Evolutionary conservation across 2,113 vertebrate genomes (phyloP).

Genomic region (Carollia perspicillata): DNA sequence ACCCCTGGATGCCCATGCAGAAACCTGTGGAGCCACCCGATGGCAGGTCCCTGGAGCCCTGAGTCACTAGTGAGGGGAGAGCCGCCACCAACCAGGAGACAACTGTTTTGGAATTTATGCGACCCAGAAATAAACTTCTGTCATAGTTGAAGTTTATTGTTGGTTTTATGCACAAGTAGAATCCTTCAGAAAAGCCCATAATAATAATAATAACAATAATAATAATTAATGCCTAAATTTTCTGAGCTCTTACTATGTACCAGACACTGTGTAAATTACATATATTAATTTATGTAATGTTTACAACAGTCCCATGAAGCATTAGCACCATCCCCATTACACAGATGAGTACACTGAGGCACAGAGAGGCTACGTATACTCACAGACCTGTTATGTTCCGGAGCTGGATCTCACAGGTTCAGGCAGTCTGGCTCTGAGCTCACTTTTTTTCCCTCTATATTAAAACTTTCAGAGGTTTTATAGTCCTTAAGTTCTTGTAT

Average conservation of each 20-base stretch:
- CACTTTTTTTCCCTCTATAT: background rate
- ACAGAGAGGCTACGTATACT: background rate
- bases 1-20: background rate
- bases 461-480: background rate
- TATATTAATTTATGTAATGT: background rate
- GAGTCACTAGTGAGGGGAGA: background rate
- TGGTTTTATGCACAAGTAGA: background rate
- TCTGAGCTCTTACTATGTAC: background rate
- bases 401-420: background rate
- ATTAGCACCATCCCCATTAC: background rate
- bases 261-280: background rate
- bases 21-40: background rate
- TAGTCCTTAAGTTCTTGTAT: background rate
- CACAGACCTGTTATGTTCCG: background rate
- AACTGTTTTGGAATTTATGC: background rate
- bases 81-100: background rate
- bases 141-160: background rate
- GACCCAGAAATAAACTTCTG: background rate
- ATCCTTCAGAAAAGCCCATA: background rate
- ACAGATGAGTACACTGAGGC: background rate
- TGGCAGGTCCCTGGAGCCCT: background rate
- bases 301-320: background rate
- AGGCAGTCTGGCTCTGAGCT: background rate
- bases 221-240: background rate
- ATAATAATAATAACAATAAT: background rate